phyloP scores from a whole-genome alignment of 1,140 invertebrate genomes.

The Choristoneura fumiferana region DNA sequence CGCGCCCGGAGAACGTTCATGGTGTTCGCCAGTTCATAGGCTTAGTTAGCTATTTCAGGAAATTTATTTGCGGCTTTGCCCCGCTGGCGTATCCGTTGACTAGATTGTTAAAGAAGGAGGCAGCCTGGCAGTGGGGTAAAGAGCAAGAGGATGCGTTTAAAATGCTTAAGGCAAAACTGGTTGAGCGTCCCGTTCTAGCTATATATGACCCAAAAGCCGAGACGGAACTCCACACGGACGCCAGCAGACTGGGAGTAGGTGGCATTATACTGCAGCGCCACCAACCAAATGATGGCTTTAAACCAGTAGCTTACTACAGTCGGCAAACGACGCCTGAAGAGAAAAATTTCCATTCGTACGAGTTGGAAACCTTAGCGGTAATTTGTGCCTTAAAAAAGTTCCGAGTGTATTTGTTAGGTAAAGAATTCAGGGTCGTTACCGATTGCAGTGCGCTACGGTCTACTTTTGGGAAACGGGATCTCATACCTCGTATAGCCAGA shows the following conservation, averaged over 20 bases:
- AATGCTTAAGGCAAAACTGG: slow-evolving; percentile 4
- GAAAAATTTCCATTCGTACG: slow-evolving; percentile 36
- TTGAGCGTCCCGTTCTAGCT: background rate
- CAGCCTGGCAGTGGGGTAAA: slow-evolving; percentile 25
- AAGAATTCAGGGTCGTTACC: slow-evolving; percentile 49
- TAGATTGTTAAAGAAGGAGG: slow-evolving; percentile 30
- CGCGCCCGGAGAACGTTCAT: slow-evolving; percentile 29
- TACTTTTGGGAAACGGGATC: slow-evolving; percentile 37
- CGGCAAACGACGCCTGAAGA: slow-evolving; percentile 33
- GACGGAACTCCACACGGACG: no score
- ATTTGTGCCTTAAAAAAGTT: slow-evolving; percentile 39
- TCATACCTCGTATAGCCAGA: slow-evolving; percentile 34
- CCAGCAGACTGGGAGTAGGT: slow-evolving; percentile 26
- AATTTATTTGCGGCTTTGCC: slow-evolving; percentile 36
- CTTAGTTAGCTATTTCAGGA: slow-evolving; percentile 31
- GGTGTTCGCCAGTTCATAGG: slow-evolving; percentile 20
- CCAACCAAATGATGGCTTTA: slow-evolving; percentile 27
- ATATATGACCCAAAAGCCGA: slow-evolving; percentile 23
- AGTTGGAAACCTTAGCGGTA: slow-evolving; percentile 42
- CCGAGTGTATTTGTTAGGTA: slow-evolving; percentile 44
- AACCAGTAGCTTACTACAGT: slow-evolving; percentile 43
- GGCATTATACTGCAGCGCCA: slow-evolving; percentile 28
- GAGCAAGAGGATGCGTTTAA: slow-evolving; percentile 30
- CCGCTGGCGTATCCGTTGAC: slow-evolving; percentile 34
- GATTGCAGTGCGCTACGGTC: slow-evolving; percentile 49